A percentile compares a stretch with the other conserved stretches of the same genome.
Conservation (phyloP, 2,797 vertebrate genomes). For the Diglossa cyanea region DNA sequence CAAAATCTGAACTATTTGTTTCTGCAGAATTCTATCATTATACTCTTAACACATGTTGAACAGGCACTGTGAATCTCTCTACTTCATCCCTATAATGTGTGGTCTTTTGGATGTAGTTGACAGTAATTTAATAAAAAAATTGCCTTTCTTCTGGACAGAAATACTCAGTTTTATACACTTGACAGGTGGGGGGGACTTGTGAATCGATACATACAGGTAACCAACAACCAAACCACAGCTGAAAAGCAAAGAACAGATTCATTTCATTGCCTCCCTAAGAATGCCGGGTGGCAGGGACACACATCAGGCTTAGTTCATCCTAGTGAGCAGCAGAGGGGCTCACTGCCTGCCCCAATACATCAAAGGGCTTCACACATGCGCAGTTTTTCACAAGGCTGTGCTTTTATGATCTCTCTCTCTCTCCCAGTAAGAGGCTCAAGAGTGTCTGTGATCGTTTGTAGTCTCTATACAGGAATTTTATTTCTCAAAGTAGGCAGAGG, state of each 20-base stretch:
- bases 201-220: fast-evolving
- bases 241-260: neutral
- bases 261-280: neutral
- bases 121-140: neutral
- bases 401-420: neutral
- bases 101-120: neutral
- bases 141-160: neutral
- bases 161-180: neutral
- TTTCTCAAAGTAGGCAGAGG: neutral
- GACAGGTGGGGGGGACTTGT: neutral
- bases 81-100: neutral
- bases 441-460: neutral
- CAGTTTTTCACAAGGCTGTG: neutral
- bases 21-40: neutral
- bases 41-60: neutral
- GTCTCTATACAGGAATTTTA: neutral
- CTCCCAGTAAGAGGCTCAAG: neutral
- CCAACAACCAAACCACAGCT: neutral
- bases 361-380: fast-evolving
- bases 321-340: neutral
- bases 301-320: neutral
- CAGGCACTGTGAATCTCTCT: neutral
- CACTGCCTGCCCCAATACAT: fast-evolving
- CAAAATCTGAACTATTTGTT: neutral
- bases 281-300: neutral